Conservation (phyloP, 2,113 vertebrate genomes). For the Physeter macrocephalus region DNA sequence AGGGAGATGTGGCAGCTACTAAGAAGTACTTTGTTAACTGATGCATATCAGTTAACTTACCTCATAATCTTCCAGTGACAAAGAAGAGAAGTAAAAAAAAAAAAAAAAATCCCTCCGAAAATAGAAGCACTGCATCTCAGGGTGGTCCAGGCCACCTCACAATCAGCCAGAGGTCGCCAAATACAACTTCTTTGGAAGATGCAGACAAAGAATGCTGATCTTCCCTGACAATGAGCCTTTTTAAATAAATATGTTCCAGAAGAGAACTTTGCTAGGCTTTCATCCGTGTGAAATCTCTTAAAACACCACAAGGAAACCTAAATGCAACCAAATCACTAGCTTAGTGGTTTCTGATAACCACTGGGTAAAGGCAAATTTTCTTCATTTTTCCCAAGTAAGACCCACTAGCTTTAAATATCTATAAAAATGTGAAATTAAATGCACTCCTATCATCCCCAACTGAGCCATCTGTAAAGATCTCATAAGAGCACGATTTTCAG, state of each 20-base stretch:
- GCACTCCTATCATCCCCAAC: constrained; percentile 34
- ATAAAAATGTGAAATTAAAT: constrained; percentile 57
- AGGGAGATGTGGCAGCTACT: background rate
- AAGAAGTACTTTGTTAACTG: background rate
- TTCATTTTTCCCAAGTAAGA: constrained; percentile 51
- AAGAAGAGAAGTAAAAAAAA: background rate
- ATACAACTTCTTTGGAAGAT: background rate
- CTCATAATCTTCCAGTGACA: background rate
- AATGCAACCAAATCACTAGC: constrained; percentile 25
- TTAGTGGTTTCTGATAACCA: constrained; percentile 31
- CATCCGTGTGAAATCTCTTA: constrained; percentile 11
- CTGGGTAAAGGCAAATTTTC: constrained; percentile 48
- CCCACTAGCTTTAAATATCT: constrained; percentile 43
- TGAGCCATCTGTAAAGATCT: constrained; percentile 57
- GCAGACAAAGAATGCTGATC: background rate
- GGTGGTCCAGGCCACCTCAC: background rate
- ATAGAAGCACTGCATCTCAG: background rate
- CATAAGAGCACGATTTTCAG: constrained; percentile 46
- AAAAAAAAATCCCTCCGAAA: background rate
- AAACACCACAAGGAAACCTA: constrained; percentile 46
- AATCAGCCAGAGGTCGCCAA: background rate
- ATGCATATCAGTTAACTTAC: background rate
- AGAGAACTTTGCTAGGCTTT: background rate
- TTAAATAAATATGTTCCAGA: background rate
- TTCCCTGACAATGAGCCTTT: constrained; percentile 3